phyloP scores from a whole-genome alignment of 2,797 vertebrate species.

The Thripadectes ignobilis region DNA sequence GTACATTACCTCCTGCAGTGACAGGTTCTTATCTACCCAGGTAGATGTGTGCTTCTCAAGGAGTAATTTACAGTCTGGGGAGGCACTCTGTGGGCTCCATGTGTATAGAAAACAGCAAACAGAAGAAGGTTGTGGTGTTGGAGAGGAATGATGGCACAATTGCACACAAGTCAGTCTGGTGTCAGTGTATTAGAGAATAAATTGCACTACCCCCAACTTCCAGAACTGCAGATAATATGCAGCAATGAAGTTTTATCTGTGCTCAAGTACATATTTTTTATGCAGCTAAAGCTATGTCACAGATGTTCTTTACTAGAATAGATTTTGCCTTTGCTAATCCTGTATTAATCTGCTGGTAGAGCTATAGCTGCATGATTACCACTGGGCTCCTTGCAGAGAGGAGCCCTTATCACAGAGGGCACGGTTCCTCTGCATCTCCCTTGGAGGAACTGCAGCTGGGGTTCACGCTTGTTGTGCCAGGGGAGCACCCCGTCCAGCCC shows the following conservation, averaged over 20 bases:
- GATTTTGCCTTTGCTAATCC: constrained; percentile 51
- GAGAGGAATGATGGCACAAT: background rate
- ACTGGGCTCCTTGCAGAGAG: background rate
- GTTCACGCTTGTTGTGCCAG: background rate
- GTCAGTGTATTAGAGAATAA: background rate
- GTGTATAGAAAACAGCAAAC: background rate
- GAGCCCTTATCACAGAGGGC: background rate
- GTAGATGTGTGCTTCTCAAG: background rate
- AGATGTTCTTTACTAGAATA: constrained; percentile 43
- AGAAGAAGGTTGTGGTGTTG: background rate
- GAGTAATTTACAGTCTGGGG: background rate
- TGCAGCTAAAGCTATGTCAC: constrained; percentile 18
- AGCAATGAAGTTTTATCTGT: constrained; percentile 32
- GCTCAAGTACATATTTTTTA: constrained; percentile 30
- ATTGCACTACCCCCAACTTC: background rate
- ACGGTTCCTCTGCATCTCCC: background rate
- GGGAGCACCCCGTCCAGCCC: background rate
- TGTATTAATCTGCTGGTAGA: constrained; percentile 14
- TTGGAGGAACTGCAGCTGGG: background rate
- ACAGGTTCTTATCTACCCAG: background rate
- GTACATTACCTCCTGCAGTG: background rate
- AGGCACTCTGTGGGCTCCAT: background rate
- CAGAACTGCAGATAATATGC: background rate
- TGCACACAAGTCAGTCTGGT: background rate
- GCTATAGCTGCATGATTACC: background rate